These are phyloP conservation scores for Periplaneta americana DNA, from an alignment of 1,140 invertebrate genomes.

Conservation along the genomic window DNA sequence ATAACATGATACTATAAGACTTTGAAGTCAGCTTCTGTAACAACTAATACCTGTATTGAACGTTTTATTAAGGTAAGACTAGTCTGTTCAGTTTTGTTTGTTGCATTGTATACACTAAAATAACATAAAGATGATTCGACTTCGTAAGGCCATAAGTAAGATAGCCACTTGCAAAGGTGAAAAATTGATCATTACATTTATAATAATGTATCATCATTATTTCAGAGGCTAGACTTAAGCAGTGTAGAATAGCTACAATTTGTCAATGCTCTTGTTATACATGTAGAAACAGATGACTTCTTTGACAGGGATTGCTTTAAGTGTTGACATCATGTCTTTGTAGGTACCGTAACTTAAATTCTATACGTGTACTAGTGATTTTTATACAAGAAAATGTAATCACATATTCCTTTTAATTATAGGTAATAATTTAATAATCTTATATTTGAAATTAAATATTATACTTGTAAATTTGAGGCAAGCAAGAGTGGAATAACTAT, in stretches of 20 bases:
- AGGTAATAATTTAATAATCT: too few relatives aligned
- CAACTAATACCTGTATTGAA: neutral
- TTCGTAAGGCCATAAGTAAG: neutral
- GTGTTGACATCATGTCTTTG: too few relatives aligned
- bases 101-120: neutral
- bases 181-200: neutral
- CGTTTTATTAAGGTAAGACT: neutral
- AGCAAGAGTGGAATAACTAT: too few relatives aligned
- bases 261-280: too few relatives aligned
- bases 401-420: too few relatives aligned
- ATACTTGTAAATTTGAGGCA: too few relatives aligned
- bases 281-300: too few relatives aligned
- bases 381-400: too few relatives aligned
- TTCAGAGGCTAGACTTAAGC: neutral
- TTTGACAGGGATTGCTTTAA: neutral
- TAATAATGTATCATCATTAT: neutral
- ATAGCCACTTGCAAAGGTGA: neutral
- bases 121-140: neutral
- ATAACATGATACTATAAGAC: neutral
- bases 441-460: too few relatives aligned
- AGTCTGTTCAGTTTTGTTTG: neutral
- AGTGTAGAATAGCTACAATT: too few relatives aligned
- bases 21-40: neutral
- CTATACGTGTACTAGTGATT: too few relatives aligned
- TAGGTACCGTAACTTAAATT: too few relatives aligned